Conservation (phyloP, 2,113 vertebrate species). For the Hemiprocne comata region DNA sequence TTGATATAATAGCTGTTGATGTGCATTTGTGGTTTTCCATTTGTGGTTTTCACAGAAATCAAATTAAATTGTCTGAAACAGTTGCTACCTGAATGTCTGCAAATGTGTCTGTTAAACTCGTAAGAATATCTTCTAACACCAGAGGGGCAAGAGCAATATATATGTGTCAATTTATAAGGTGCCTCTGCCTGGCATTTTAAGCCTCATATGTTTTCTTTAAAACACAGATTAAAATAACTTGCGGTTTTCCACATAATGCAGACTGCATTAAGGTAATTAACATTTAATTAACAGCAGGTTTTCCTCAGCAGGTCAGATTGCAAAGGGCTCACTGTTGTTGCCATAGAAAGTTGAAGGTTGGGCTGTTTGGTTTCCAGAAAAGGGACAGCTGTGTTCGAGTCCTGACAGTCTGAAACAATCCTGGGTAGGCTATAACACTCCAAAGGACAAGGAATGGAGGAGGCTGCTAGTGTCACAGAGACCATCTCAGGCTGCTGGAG, state of each 20-base stretch:
- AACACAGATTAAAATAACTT: conserved; percentile 75
- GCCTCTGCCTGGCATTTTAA: conserved; percentile 25
- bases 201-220: conserved; percentile 71
- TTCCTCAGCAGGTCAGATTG: conserved; percentile 83
- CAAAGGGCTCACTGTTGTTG: conserved; percentile 62
- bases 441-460: conserved; percentile 25
- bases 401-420: conserved; percentile 55
- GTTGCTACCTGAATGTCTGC: not conserved
- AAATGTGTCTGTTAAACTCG: not conserved
- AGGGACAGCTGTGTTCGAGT: conserved; percentile 61
- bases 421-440: conserved; percentile 30
- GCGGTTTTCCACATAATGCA: conserved; percentile 70
- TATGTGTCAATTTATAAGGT: not conserved
- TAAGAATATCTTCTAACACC: not conserved
- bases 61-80: not conserved
- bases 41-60: not conserved
- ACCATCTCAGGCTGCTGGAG: conserved; percentile 65
- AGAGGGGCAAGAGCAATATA: not conserved
- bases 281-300: conserved; percentile 89
- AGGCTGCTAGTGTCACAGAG: conserved; percentile 71
- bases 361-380: conserved; percentile 62
- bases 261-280: conserved; percentile 87
- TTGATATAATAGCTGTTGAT: not conserved
- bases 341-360: conserved; percentile 66
- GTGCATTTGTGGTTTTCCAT: not conserved